Base-by-base conservation (phyloP, 1,140 invertebrate species). In the Drosophila mojavensis region DNA sequence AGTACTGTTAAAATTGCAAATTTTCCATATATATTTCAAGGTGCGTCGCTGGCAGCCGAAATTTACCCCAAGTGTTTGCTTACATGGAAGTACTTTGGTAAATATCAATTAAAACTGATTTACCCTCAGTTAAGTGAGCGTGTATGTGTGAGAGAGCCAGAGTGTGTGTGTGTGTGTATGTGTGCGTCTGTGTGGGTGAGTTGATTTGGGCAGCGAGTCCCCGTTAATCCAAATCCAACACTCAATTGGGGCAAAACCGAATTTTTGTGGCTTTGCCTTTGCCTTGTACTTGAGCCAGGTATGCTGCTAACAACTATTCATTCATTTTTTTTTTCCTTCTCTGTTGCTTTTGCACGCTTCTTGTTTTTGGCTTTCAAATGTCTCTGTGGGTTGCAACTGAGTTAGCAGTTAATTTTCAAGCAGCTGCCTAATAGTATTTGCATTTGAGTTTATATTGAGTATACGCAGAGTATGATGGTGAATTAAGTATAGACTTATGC, bases 71-170 rank as follows among this genome's bases (percentile, higher is more conserved):
- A 89, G 85, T 89, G 84, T 89, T 89, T 89, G 78, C 81, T 73
- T 90, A 79, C 84, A 89, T 81, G 66, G 43, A 58, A 89, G 84
- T 68, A 89, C 84, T 89, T 89, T 90, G 85, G 84, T 81, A 89
- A 89, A 89, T 89, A 89, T 89, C 84, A 89, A 89, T 89, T 89
- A 89, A 89, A 89, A 89, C 84, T 84, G 84, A 79, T 89, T 89
- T 84, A 79, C 84, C 55, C 70, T 53, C 53, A 60, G 59, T 69
- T 39, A 36, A 33, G 3, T 39, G 51, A 76, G 26, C 17, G 26
- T 43, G 24, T 65, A 20, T 53, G 50, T 54, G 51, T 60, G 17
- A 17, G 17, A 17, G 17, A 17, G 17, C 17, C 17, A 1, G 51
- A 75, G 26, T 28, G 26, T 43, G 24, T 65, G 30, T 53, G 55